phyloP scores from a whole-genome alignment of 2,113 vertebrate species.

The Elephas maximus region DNA sequence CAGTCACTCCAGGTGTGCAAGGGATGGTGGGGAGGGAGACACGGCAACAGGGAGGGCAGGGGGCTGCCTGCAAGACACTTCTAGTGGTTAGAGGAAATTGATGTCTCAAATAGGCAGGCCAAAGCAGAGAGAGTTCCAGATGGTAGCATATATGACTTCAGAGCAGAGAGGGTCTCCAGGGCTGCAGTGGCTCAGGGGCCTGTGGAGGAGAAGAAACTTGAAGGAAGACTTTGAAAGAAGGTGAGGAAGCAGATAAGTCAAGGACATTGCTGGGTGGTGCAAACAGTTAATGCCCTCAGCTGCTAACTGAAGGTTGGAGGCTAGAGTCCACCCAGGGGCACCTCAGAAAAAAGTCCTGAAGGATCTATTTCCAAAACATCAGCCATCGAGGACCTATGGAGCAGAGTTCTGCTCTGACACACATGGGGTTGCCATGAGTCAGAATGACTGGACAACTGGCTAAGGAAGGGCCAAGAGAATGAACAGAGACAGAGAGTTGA shows the following conservation, averaged over 20 bases:
- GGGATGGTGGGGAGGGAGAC: neutral
- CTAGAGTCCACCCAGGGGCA: neutral
- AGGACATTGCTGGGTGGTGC: neutral
- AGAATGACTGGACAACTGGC: neutral
- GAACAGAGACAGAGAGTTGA: neutral
- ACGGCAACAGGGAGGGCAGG: neutral
- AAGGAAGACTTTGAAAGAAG: neutral
- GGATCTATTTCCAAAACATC: neutral
- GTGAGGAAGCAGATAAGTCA: neutral
- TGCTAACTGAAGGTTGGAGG: neutral
- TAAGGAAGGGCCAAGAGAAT: neutral
- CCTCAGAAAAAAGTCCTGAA: neutral
- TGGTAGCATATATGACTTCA: fast-evolving
- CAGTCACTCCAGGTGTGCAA: neutral
- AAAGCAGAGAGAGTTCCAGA: neutral
- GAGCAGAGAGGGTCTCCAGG: neutral
- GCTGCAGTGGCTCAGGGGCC: neutral
- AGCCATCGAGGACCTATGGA: neutral
- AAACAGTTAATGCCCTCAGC: neutral
- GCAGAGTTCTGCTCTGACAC: neutral
- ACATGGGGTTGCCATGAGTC: neutral
- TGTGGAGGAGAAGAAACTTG: neutral
- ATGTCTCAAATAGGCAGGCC: neutral
- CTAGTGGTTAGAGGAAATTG: neutral
- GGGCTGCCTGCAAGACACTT: neutral